phyloP scores from a whole-genome alignment of 1,140 invertebrate species.

The Drosophila baimaii region DNA sequence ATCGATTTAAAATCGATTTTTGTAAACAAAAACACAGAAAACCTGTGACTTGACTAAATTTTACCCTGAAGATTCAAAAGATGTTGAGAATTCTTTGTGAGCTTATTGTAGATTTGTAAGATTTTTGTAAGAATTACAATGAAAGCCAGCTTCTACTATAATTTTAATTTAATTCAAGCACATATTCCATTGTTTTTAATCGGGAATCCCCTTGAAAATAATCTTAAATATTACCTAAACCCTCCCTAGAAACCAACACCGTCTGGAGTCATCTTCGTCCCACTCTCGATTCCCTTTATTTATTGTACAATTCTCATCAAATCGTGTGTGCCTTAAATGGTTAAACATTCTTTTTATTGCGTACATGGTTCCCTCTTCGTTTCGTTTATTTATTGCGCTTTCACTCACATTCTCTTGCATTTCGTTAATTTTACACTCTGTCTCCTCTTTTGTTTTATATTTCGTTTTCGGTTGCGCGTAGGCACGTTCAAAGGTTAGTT shows the following conservation, averaged over 20 bases:
- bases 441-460: not conserved
- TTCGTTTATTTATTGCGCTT: conserved; percentile 26
- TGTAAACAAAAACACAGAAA: too few relatives aligned
- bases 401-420: conserved; percentile 22
- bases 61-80: not conserved
- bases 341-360: conserved; percentile 25
- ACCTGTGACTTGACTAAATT: not conserved
- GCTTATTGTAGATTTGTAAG: too few relatives aligned
- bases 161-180: too few relatives aligned
- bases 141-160: too few relatives aligned
- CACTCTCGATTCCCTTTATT: conserved; percentile 12
- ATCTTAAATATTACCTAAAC: not conserved
- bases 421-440: conserved; percentile 12
- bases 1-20: too few relatives aligned
- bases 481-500: conserved; percentile 55
- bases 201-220: too few relatives aligned
- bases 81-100: too few relatives aligned
- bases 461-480: conserved; percentile 21
- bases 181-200: too few relatives aligned
- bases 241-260: not conserved
- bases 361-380: conserved; percentile 18
- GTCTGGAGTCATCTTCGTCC: not conserved
- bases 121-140: too few relatives aligned
- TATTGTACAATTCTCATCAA: conserved; percentile 40
- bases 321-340: conserved; percentile 14